phyloP scores from a whole-genome alignment of 2,888 invertebrate species.

The Eupithecia abbreviata region DNA sequence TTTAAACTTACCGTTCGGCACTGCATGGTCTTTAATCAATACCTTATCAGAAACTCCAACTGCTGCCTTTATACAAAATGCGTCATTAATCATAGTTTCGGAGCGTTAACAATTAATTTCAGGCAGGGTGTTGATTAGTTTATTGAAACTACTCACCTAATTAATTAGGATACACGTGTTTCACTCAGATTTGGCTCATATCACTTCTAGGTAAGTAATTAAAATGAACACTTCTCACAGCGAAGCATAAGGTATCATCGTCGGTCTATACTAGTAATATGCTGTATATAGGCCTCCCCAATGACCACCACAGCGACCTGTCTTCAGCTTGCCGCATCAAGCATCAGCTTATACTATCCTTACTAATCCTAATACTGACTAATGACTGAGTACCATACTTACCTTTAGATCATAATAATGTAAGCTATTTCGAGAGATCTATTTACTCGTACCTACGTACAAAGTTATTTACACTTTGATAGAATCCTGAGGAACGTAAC shows the following conservation, averaged over 20 bases:
- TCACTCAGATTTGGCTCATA: background rate
- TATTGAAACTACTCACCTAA: background rate
- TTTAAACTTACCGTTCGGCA: background rate
- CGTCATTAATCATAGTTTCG: conserved; percentile 3
- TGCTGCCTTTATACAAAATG: background rate
- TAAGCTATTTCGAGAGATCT: too few species aligned
- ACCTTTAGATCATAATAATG: too few species aligned
- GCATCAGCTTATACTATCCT: too few species aligned
- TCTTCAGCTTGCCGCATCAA: background rate
- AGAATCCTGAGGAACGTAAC: too few species aligned
- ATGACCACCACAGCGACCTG: background rate
- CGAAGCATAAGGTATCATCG: background rate
- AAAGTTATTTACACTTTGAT: too few species aligned
- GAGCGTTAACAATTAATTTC: conserved; percentile 21
- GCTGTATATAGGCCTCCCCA: too few species aligned
- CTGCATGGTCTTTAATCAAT: background rate
- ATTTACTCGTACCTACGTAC: too few species aligned
- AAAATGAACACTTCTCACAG: background rate
- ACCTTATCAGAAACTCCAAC: background rate
- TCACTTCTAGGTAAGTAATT: background rate
- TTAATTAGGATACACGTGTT: background rate
- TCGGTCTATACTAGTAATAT: background rate
- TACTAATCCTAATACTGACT: too few species aligned
- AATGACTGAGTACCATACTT: too few species aligned
- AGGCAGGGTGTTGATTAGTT: conserved; percentile 20